These are phyloP conservation scores for Macrosiphum euphorbiae DNA, from an alignment of 2,888 invertebrate species.

Conservation along the genomic window DNA sequence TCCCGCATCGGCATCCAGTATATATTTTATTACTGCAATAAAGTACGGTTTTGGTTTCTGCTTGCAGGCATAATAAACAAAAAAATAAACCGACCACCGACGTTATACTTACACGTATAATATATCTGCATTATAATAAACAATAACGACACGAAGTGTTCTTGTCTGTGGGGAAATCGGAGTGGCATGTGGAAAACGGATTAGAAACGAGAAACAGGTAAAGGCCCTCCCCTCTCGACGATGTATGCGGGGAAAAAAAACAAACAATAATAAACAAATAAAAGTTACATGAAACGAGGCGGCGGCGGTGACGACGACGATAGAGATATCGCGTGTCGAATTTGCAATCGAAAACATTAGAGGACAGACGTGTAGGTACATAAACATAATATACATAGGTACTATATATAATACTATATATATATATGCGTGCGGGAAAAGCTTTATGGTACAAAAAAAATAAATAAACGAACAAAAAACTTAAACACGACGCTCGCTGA, in stretches of 20 bases:
- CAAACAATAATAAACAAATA: not conserved
- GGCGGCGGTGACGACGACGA: not conserved
- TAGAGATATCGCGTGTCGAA: constrained; percentile 17
- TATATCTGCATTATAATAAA: not conserved
- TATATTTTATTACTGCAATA: not conserved
- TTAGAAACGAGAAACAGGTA: not conserved
- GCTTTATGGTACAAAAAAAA: not conserved
- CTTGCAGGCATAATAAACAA: not conserved
- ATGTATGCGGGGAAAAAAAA: not conserved
- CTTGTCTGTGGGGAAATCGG: not conserved
- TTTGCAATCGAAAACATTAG: constrained; percentile 9
- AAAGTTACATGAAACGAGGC: not conserved
- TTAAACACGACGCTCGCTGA: not conserved
- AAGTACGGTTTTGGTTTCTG: not conserved
- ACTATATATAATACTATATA: not conserved
- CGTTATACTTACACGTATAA: not conserved
- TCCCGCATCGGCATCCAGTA: not conserved
- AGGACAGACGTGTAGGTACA: not conserved
- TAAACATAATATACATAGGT: not conserved
- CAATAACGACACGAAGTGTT: not conserved
- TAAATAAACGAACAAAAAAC: constrained; percentile 1
- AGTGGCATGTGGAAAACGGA: constrained; percentile 2
- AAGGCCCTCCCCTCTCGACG: not conserved
- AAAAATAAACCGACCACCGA: not conserved
- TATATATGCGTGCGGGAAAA: not conserved